Evolutionary conservation across 2,797 vertebrate genomes (phyloP), one percentile per base, ranked within the genome.

Genomic region (Prunella strophiata): DNA sequence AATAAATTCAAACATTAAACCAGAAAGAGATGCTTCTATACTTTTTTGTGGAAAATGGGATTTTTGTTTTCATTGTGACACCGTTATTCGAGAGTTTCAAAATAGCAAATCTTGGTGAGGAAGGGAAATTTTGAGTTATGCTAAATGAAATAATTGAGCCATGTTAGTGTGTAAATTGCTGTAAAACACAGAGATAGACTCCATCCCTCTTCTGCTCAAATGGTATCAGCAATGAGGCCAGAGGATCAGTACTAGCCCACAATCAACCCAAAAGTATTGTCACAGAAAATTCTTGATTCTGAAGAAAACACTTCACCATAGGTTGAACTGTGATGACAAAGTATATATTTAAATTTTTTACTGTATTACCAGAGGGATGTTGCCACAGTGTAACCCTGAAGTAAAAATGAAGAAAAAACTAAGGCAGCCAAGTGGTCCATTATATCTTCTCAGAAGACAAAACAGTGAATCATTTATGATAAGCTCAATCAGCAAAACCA

Each of bases 351-450:
- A 75, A 76, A 80, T 75, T 92, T n/a, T n/a, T 70, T 18, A 34
- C 16, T 34, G 15, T 42, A 61, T 58, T 82, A 61, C 21, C 72
- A 48, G 58, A 89, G 48, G 47, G 72, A 54, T 72, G 89, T 92
- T 77, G 43, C 84, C 65, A 82, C 43, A 66, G 36, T 14, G 5
- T 4, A 85, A 32, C 47, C 61, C n/a, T 63, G 26, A 88, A 80
- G 36, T 38, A 84, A 79, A 89, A 94, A 62, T 15, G 1, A 68
- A 68, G 61, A 92, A 36, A 78, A 16, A 82, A 70, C 23, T 70
- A 74, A 94, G 32, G 66, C 62, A 91, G 88, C 66, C 55, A 95
- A 95, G 34, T 12, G 40, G 16, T 55, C 83, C 90, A 90, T 93
- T 93, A 95, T 25, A 13, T 45, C 58, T 94, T 66, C 76, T 78